A percentile compares a stretch with the other conserved stretches of the same genome.
Evolutionary conservation across 2,113 vertebrate genomes (phyloP).

Genomic region (Chinchilla lanigera): DNA sequence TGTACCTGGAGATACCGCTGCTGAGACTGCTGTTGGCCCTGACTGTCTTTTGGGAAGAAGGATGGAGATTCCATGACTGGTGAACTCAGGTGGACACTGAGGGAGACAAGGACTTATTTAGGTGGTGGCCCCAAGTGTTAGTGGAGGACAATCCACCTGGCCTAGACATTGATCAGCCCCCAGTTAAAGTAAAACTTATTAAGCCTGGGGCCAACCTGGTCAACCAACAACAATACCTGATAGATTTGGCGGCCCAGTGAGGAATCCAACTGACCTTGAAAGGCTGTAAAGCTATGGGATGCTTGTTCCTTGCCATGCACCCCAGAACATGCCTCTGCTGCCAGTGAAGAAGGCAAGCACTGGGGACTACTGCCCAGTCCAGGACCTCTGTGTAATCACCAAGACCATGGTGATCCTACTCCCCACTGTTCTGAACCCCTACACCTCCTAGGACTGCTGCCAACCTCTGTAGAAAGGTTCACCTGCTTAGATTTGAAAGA

Average conservation of each 20-base stretch:
- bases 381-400: neutral
- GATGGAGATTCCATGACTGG: neutral
- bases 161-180: no score
- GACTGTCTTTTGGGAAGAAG: no score
- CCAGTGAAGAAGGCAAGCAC: neutral
- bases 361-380: no score
- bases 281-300: no score
- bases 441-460: neutral
- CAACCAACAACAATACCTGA: neutral
- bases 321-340: neutral
- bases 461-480: neutral
- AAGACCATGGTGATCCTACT: neutral
- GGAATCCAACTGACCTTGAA: no score
- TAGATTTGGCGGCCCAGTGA: neutral
- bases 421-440: neutral
- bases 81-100: neutral
- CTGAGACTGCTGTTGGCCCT: no score
- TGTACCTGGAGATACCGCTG: no score
- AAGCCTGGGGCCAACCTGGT: neutral
- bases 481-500: neutral
- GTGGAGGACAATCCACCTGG: neutral
- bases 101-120: neutral
- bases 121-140: neutral
- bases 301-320: no score
- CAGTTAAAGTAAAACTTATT: neutral